A percentile compares a stretch with the other conserved stretches of the same genome.
Conservation (phyloP, 2,888 invertebrate species). For the Digitonthophagus gazella region DNA sequence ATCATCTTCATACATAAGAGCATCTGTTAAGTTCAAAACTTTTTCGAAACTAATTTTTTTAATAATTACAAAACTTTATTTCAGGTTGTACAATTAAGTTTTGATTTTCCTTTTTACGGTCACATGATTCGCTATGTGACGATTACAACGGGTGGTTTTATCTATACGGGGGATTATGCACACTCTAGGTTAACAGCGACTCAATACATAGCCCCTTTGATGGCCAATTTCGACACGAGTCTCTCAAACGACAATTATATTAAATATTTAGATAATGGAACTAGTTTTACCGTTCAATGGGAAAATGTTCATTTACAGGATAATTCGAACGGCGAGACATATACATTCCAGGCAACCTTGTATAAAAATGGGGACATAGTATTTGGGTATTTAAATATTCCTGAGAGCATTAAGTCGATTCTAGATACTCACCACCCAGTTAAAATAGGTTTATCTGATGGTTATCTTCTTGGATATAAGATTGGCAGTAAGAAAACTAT, state of each 20-base stretch:
- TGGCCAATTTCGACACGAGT: constrained; percentile 98
- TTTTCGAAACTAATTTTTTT: too few relatives aligned
- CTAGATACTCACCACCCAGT: constrained; percentile 88
- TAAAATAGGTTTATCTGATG: constrained; percentile 96
- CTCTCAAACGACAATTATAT: constrained; percentile 76
- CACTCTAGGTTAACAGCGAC: constrained; percentile 99
- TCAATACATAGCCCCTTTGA: constrained; percentile 96
- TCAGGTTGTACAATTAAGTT: constrained; percentile 79
- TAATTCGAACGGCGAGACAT: constrained; percentile 67
- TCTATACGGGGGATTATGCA: constrained; percentile 93
- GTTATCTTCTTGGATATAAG: constrained; percentile 88
- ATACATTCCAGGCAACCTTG: constrained; percentile 89
- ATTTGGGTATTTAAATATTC: constrained; percentile 86
- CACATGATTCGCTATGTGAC: constrained; percentile 85
- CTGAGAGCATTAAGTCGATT: constrained; percentile 74
- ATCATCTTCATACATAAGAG: constrained; percentile 79
- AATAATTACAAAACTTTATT: constrained; percentile 40
- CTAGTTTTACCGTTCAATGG: constrained; percentile 93
- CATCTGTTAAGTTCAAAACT: constrained; percentile 65
- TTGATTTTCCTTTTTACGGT: constrained; percentile 96
- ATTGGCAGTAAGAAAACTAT: constrained; percentile 70
- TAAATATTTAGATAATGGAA: constrained; percentile 85
- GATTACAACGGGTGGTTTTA: constrained; percentile 95
- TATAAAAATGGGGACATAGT: constrained; percentile 86
- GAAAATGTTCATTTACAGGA: constrained; percentile 86